Percentiles rank a stretch among this genome's conserved stretches.
phyloP scores from a whole-genome alignment of 2,888 invertebrate species.

The Lutraria lutraria region DNA sequence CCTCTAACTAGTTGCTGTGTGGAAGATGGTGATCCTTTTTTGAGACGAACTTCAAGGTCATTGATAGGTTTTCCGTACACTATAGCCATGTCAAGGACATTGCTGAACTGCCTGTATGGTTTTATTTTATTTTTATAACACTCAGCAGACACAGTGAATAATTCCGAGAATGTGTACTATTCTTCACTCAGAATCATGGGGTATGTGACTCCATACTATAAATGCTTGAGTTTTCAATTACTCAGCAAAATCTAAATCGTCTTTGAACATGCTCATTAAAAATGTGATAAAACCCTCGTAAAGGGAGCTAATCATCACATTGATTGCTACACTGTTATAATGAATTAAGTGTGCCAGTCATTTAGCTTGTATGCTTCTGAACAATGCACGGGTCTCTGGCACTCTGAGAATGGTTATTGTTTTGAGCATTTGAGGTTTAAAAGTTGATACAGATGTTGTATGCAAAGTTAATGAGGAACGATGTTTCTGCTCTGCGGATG shows the following conservation, averaged over 20 bases:
- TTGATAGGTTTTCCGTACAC: too few species aligned
- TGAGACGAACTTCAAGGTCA: too few species aligned
- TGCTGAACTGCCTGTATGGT: too few species aligned
- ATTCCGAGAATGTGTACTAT: too few species aligned
- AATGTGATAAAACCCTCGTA: not conserved
- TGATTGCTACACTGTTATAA: not conserved
- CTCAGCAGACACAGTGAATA: too few species aligned
- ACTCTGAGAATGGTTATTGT: not conserved
- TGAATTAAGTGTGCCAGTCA: constrained; percentile 7
- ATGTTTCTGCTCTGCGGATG: not conserved
- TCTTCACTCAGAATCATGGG: not conserved
- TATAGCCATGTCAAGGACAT: too few species aligned
- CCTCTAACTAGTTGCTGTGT: too few species aligned
- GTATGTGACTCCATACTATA: not conserved
- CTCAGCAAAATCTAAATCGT: not conserved
- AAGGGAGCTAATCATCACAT: not conserved
- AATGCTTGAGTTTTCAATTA: not conserved
- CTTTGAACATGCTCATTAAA: not conserved
- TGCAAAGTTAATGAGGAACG: not conserved
- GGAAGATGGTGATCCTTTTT: too few species aligned
- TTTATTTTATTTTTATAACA: too few species aligned
- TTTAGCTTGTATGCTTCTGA: not conserved
- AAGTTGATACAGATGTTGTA: constrained; percentile 7
- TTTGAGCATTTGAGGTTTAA: not conserved
- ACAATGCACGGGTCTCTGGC: not conserved